Conservation (phyloP, 2,113 vertebrate genomes). For the Silurus asotus region DNA sequence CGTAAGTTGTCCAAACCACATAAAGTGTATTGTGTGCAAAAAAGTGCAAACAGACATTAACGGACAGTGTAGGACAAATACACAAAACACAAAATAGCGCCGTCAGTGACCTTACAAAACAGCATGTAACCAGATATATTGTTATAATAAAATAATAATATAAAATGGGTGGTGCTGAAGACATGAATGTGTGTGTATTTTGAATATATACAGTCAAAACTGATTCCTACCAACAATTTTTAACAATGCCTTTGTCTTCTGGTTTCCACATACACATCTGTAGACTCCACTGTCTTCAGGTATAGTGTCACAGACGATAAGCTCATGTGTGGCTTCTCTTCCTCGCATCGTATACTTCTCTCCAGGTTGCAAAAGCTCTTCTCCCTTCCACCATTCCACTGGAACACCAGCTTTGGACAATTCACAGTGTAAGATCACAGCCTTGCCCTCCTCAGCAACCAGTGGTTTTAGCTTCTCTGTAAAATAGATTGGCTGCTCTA, state of each 20-base stretch:
- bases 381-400: conserved; percentile 82
- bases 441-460: conserved; percentile 78
- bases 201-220: background rate
- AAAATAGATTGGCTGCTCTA: conserved; percentile 79
- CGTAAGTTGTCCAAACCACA: no score
- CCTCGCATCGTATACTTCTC: conserved; percentile 76
- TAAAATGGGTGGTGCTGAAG: no score
- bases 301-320: conserved; percentile 73
- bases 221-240: conserved; percentile 70
- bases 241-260: conserved; percentile 70
- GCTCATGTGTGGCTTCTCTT: conserved; percentile 70
- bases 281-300: conserved; percentile 74
- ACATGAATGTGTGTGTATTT: no score
- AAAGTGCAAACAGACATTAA: no score
- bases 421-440: conserved; percentile 78
- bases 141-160: no score
- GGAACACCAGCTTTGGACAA: conserved; percentile 73
- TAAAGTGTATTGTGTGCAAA: no score
- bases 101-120: no score
- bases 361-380: conserved; percentile 71
- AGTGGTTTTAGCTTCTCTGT: conserved; percentile 81
- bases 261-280: conserved; percentile 68
- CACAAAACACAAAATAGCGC: no score
- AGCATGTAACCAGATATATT: no score
- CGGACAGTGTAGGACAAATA: no score